These are phyloP conservation scores for Autographa gamma DNA, from an alignment of 2,888 invertebrate genomes.

Conservation along the genomic window DNA sequence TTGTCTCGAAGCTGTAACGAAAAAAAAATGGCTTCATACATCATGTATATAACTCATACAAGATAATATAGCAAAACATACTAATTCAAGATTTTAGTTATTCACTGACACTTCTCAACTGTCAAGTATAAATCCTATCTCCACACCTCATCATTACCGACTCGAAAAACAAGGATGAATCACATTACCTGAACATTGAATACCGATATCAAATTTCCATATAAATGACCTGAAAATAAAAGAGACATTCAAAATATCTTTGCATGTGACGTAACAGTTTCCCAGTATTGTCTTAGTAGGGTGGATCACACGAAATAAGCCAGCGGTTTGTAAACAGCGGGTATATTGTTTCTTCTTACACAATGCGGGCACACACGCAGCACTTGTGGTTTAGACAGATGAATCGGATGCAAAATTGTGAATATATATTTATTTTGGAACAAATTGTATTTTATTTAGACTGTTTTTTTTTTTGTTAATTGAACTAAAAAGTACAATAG, in stretches of 20 bases:
- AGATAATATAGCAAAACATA: too few relatives aligned
- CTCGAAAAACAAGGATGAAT: too few relatives aligned
- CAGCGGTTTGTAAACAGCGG: conserved; percentile 67
- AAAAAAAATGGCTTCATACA: too few relatives aligned
- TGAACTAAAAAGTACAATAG: too few relatives aligned
- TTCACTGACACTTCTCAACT: too few relatives aligned
- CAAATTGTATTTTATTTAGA: neutral
- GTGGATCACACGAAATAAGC: conserved; percentile 68
- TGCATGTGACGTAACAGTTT: conserved; percentile 51
- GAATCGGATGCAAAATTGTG: conserved; percentile 12
- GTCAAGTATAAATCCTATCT: too few relatives aligned
- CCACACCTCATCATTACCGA: too few relatives aligned
- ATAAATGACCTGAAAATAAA: conserved; percentile 21
- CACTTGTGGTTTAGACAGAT: conserved; percentile 35
- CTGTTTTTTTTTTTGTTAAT: neutral
- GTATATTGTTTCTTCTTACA: conserved; percentile 73
- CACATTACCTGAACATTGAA: neutral
- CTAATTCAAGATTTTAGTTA: too few relatives aligned
- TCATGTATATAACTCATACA: too few relatives aligned
- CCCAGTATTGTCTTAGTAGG: conserved; percentile 60
- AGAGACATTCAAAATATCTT: conserved; percentile 17
- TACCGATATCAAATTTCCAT: neutral
- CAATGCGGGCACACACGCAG: conserved; percentile 47
- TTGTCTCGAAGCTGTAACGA: too few relatives aligned
- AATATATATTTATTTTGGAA: neutral